Evolutionary conservation across 2,113 vertebrate species (phyloP), one percentile per base, ranked within the genome.

Genomic region (Nipponia nippon): DNA sequence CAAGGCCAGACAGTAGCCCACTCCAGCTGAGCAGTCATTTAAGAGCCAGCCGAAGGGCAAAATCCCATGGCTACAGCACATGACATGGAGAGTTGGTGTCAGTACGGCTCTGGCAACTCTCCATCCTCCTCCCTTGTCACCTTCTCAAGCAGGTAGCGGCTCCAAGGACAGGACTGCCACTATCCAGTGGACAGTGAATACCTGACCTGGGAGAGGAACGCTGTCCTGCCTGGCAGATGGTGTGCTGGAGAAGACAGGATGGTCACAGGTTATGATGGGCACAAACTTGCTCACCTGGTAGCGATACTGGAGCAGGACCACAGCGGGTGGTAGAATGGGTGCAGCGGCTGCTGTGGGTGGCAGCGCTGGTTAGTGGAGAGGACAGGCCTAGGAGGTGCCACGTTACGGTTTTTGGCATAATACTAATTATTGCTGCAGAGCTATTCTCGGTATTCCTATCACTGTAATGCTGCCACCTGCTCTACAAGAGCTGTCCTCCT

Each of bases 1-100:
- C 75, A 50, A 38, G 87, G 94, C 91, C 97, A 97, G 96, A 97
- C 93, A 97, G 96, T 97, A 97, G 97, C 93, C 91, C 47, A 11
- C 93, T 95, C 94, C 95, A 52, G 95, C 96, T 96, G 92, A 90
- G 96, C 83, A 71, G 23, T 42, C 83, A 84, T 30, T 96, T 25
- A 36, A 72, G 71, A 91, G 84, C 36, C 93, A 92, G 59, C 85
- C 11, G 13, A 61, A 95, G 83, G 92, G 80, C 72, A 95, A 81
- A 90, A 89, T 93, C 93, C 87, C 93, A 34, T 69, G 76, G 92
- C 82, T 71, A 56, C 85, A 56, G 90, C 76, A 90, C 72, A 77
- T 75, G 90, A 69, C 72, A 78, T 2, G 13, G 2, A 0, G 50
- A 34, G 23, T 11, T 56, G 65, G 16, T 92, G 71, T 92, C 76